Percentiles rank a stretch among this genome's conserved stretches.
Evolutionary conservation across 2,888 invertebrate species (phyloP).

Genomic region (Eucriotettix oculatus): DNA sequence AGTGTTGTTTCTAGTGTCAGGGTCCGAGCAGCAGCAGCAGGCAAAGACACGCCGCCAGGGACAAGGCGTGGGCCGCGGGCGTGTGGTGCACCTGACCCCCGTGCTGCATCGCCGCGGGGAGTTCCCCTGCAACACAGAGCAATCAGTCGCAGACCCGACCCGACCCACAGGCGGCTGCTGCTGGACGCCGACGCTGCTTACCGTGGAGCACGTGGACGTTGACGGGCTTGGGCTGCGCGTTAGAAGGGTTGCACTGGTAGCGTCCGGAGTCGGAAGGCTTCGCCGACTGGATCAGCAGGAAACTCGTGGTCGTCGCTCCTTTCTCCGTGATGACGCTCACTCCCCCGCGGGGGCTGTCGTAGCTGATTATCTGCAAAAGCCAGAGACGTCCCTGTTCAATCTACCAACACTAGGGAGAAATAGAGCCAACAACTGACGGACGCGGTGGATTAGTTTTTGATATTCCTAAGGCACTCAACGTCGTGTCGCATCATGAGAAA

Average conservation of each 20-base stretch:
- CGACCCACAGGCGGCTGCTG: background rate
- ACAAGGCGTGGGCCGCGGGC: background rate
- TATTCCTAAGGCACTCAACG: no score
- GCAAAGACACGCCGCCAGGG: background rate
- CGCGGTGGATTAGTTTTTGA: no score
- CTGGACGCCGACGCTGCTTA: conserved; percentile 23
- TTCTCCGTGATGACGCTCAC: conserved; percentile 84
- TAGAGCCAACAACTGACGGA: no score
- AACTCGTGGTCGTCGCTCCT: conserved; percentile 79
- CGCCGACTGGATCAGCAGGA: conserved; percentile 75
- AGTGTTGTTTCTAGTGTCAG: background rate
- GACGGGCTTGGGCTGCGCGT: conserved; percentile 79
- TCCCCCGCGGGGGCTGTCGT: conserved; percentile 79
- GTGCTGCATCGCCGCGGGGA: background rate
- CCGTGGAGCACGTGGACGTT: conserved; percentile 87
- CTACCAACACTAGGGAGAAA: no score
- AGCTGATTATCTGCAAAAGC: conserved; percentile 71
- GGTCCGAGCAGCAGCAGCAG: background rate
- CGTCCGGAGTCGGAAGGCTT: conserved; percentile 74
- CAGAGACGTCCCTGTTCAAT: no score
- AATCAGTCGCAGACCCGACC: background rate
- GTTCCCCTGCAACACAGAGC: background rate
- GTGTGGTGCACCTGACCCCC: background rate
- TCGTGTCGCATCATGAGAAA: no score
- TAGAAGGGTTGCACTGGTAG: conserved; percentile 88